A percentile compares a stretch with the other conserved stretches of the same genome.
Conservation (phyloP, 1,140 invertebrate genomes). For the Cephus cinctus region DNA sequence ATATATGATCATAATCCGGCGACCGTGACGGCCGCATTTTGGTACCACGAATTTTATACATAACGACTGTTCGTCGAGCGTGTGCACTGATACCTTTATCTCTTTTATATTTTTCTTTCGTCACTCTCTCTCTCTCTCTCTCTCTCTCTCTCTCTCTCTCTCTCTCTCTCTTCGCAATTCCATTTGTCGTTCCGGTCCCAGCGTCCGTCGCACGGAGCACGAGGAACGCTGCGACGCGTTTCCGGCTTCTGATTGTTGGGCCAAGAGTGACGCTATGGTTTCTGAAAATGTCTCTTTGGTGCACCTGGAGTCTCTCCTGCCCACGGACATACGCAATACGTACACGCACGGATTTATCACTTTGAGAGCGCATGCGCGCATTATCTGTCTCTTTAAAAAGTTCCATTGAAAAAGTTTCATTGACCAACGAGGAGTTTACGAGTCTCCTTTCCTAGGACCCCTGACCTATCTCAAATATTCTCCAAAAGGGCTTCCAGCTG, state of each 20-base stretch:
- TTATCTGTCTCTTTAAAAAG: slow-evolving; percentile 23
- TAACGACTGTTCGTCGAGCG: not conserved
- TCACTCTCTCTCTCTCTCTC: too few relatives aligned
- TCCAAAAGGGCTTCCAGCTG: too few relatives aligned
- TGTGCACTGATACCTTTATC: not conserved
- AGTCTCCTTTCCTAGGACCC: slow-evolving; percentile 25
- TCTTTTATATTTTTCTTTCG: slow-evolving; percentile 4
- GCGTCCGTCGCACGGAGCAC: slow-evolving; percentile 21
- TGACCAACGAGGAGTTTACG: slow-evolving; percentile 53
- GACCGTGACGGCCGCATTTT: slow-evolving; percentile 39
- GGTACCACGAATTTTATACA: slow-evolving; percentile 39
- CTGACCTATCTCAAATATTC: too few relatives aligned
- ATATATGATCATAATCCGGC: slow-evolving; percentile 55
- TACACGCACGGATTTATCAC: slow-evolving; percentile 6
- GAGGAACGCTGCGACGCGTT: too few relatives aligned
- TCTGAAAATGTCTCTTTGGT: too few relatives aligned
- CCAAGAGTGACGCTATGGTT: too few relatives aligned
- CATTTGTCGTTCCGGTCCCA: slow-evolving; percentile 41
- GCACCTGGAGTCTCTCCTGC: too few relatives aligned
- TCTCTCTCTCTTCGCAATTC: slow-evolving; percentile 29
- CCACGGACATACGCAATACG: not conserved
- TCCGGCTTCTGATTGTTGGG: too few relatives aligned
- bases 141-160: slow-evolving; percentile 3
- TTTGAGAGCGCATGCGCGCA: slow-evolving; percentile 22
- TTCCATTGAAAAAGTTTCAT: slow-evolving; percentile 15